Conservation (phyloP, 2,797 vertebrate genomes). For the Acanthurus leucopareius region DNA sequence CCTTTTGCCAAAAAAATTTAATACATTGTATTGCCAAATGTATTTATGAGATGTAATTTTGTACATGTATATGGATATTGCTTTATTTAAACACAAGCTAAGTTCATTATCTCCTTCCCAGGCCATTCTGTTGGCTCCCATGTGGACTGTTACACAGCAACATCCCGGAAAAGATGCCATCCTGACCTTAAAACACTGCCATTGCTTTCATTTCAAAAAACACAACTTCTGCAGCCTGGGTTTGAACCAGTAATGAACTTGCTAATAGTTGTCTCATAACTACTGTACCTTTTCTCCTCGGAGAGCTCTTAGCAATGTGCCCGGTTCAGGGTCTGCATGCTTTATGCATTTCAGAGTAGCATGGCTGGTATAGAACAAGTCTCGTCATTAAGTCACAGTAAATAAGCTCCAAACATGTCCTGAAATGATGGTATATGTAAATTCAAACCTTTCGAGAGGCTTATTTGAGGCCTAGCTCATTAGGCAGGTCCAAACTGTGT, state of each 20-base stretch:
- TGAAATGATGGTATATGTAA: slow-evolving; percentile 44
- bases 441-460: slow-evolving; percentile 36
- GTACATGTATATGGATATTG: slow-evolving; percentile 80
- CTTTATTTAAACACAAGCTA: slow-evolving; percentile 78
- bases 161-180: slow-evolving; percentile 60
- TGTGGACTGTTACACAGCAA: slow-evolving; percentile 75
- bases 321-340: slow-evolving; percentile 72
- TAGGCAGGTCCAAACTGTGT: slow-evolving; percentile 49
- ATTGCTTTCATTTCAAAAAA: slow-evolving; percentile 64
- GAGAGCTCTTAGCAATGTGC: slow-evolving; percentile 66
- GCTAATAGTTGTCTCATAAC: slow-evolving; percentile 57
- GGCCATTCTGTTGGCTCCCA: slow-evolving; percentile 63
- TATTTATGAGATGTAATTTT: slow-evolving; percentile 85
- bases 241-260: slow-evolving; percentile 57
- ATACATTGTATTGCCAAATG: slow-evolving; percentile 84
- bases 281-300: slow-evolving; percentile 61
- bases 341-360: slow-evolving; percentile 78
- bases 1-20: slow-evolving; percentile 77
- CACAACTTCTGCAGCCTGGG: slow-evolving; percentile 52
- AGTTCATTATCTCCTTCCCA: slow-evolving; percentile 64
- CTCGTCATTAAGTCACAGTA: slow-evolving; percentile 61
- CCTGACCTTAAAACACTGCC: slow-evolving; percentile 72
- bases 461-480: slow-evolving; percentile 8
- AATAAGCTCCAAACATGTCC: slow-evolving; percentile 62
- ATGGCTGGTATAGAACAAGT: slow-evolving; percentile 71